Evolutionary conservation across 2,888 invertebrate species (phyloP).

Genomic region (Drosophila melanosoma): DNA sequence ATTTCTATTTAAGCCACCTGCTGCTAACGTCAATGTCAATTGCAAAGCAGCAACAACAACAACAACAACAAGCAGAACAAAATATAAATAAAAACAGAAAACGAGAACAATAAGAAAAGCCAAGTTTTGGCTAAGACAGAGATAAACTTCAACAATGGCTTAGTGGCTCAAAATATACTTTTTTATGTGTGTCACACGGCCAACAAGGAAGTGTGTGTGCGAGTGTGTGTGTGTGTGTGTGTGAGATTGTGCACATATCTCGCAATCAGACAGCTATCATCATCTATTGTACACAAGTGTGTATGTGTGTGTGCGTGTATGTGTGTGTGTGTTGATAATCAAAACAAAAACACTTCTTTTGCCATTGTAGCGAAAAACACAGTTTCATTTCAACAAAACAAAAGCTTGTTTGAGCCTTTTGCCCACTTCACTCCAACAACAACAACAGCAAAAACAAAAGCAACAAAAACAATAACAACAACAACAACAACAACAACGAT

Average conservation of each 20-base stretch:
- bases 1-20: constrained; percentile 66
- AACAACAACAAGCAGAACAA: constrained; percentile 16
- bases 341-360: constrained; percentile 69
- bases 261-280: constrained; percentile 59
- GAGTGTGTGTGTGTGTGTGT: constrained; percentile 7
- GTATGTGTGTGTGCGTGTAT: constrained; percentile 2
- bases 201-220: constrained; percentile 6
- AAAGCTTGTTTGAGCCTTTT: constrained; percentile 74
- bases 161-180: constrained; percentile 67
- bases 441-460: constrained; percentile 23
- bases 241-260: constrained; percentile 27
- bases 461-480: constrained; percentile 32
- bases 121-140: constrained; percentile 68
- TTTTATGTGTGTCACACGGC: constrained; percentile 66
- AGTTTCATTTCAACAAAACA: constrained; percentile 79
- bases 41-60: constrained; percentile 19
- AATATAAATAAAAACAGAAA: constrained; percentile 17
- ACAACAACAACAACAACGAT: constrained; percentile 45
- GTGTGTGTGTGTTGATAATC: constrained; percentile 60
- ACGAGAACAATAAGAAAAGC: constrained; percentile 39
- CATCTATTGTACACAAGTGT: constrained; percentile 34
- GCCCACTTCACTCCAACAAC: constrained; percentile 53
- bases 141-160: constrained; percentile 76
- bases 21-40: constrained; percentile 54
- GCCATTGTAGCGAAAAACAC: constrained; percentile 62